Evolutionary conservation across 2,113 vertebrate species (phyloP), one percentile per base, ranked within the genome.

Genomic region (Furnarius figulus): DNA sequence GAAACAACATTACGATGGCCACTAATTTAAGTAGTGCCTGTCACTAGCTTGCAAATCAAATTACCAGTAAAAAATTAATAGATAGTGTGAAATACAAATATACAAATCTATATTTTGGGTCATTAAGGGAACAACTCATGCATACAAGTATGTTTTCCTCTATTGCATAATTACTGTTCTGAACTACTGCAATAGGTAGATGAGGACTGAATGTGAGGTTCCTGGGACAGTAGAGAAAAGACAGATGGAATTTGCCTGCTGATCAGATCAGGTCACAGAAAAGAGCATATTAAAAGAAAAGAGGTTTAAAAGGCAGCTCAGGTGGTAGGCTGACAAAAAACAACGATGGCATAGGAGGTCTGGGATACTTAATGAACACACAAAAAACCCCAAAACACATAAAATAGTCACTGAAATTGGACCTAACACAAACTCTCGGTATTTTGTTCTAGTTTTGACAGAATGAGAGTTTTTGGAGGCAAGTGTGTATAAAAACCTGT

Each of bases 271-370:
- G 12, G n/a, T 28, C 39, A 62, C 50, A 44, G 46, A 70, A 86
- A 8, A 87, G 6, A 52, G 8, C 23, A 17, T 9, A 76, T 44
- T 40, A 40, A 83, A 83, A 82, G 15, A 77, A 66, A 23, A 46
- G 8, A 8, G 40, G 24, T 40, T 75, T 25, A 50, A 89, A 90
- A 72, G 10, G 44, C 49, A 77, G 21, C 24, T 74, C 28, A 39
- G 42, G 33, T 50, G 35, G 37, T 22, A 68, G 13, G 7, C 0
- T 65, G 35, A 61, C 35, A 62, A 33, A 89, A 88, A 85, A 30
- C 5, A 55, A 63, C 4, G 3, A 61, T 1, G 3, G 30, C n/a
- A 72, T 16, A 78, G 0, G 1, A 52, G 22, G 10, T 46, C 59
- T 50, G 20, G 31, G 31, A 52, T 74, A 78, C 39, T 81, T 81